Conservation (phyloP, 1,140 invertebrate species). For the Geopemphigus sp. region DNA sequence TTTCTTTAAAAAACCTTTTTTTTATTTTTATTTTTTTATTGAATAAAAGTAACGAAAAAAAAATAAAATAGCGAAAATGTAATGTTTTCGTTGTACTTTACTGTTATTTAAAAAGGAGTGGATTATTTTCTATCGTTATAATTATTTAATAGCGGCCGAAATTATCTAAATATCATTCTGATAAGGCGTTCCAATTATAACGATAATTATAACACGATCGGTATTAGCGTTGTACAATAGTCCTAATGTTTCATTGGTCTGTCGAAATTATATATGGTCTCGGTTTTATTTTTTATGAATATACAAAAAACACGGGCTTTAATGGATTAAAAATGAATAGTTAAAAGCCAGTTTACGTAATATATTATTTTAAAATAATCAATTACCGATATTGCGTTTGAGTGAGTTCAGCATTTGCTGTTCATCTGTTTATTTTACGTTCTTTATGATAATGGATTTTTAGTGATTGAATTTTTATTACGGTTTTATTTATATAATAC, state of each 20-base stretch:
- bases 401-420: not conserved
- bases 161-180: too few species aligned
- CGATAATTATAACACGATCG: too few species aligned
- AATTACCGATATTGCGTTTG: conserved; percentile 26
- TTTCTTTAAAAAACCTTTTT: not conserved
- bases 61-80: too few species aligned
- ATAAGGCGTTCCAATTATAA: too few species aligned
- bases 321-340: conserved; percentile 28
- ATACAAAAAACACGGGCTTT: conserved; percentile 19
- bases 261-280: not conserved
- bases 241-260: too few species aligned
- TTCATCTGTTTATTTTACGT: conserved; percentile 6
- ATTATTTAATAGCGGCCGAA: too few species aligned
- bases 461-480: not conserved
- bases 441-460: conserved; percentile 5
- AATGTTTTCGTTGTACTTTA: too few species aligned
- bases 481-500: not conserved
- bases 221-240: too few species aligned
- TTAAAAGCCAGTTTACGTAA: not conserved
- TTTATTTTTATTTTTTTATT: not conserved
- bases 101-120: too few species aligned
- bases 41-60: conserved; percentile 20
- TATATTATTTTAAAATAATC: conserved; percentile 42
- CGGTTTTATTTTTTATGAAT: not conserved
- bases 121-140: too few species aligned